phyloP scores from a whole-genome alignment of 2,797 vertebrate genomes.

The Liasis olivaceus region DNA sequence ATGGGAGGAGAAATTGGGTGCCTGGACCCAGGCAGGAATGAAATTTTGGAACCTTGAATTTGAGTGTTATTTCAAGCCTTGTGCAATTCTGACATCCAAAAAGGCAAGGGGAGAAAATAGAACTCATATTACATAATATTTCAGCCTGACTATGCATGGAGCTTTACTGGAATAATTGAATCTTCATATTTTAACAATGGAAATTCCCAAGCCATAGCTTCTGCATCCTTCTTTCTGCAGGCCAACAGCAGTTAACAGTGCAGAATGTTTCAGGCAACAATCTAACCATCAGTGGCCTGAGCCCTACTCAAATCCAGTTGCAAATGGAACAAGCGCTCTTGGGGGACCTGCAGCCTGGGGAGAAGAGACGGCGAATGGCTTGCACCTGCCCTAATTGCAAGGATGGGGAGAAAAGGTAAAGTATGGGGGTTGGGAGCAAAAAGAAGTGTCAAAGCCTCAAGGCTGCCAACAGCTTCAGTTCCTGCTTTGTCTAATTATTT shows the following conservation, averaged over 20 bases:
- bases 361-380: constrained; percentile 94
- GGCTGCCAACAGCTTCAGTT: not conserved
- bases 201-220: not conserved
- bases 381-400: constrained; percentile 99
- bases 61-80: not conserved
- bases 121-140: not conserved
- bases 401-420: constrained; percentile 92
- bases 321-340: constrained; percentile 93
- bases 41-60: not conserved
- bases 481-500: not conserved
- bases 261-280: constrained; percentile 90
- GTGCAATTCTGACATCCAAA: not conserved
- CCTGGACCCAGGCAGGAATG: not conserved
- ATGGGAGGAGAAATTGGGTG: not conserved
- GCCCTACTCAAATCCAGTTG: constrained; percentile 83
- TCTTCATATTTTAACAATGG: no score
- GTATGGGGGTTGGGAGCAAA: fast-evolving
- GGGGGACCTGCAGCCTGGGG: constrained; percentile 87
- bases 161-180: not conserved
- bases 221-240: constrained; percentile 64
- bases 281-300: constrained; percentile 87
- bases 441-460: not conserved
- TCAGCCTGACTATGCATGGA: not conserved
- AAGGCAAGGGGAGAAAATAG: not conserved
- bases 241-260: constrained; percentile 94